A percentile compares a stretch with the other conserved stretches of the same genome.
Evolutionary conservation across 1,140 invertebrate species (phyloP).

Genomic region (Achroia grisella): DNA sequence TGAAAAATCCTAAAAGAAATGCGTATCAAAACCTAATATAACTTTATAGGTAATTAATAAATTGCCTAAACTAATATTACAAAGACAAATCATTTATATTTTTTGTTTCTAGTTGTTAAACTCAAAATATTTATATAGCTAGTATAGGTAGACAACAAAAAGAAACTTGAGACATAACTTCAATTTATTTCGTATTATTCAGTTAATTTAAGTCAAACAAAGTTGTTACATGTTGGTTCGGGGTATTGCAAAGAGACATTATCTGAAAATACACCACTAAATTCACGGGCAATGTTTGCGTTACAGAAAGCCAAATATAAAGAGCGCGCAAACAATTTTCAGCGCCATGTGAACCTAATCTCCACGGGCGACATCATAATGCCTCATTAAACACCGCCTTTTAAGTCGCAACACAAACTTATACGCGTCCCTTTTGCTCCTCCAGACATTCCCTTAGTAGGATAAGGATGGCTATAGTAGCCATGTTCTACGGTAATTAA

Average conservation of each 20-base stretch:
- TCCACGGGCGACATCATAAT: conserved; percentile 66
- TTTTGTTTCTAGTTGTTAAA: too few relatives aligned
- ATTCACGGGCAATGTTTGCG: conserved; percentile 38
- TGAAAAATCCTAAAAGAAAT: too few relatives aligned
- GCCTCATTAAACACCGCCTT: conserved; percentile 66
- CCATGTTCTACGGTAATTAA: conserved; percentile 72
- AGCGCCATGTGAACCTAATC: conserved; percentile 63
- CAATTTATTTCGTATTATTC: not conserved
- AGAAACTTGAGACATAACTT: not conserved
- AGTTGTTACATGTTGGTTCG: not conserved
- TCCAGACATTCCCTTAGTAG: conserved; percentile 9
- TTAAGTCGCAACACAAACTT: conserved; percentile 38
- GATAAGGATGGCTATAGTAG: conserved; percentile 60
- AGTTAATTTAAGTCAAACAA: not conserved
- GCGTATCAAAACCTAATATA: too few relatives aligned
- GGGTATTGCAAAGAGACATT: not conserved
- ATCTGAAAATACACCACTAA: conserved; percentile 35
- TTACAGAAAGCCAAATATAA: conserved; percentile 65
- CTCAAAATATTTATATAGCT: too few relatives aligned
- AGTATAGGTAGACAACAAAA: too few relatives aligned
- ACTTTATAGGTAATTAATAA: too few relatives aligned
- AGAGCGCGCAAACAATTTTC: conserved; percentile 60
- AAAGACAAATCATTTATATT: too few relatives aligned
- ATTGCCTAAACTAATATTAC: too few relatives aligned
- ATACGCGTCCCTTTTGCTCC: conserved; percentile 30